Evolutionary conservation across 2,113 vertebrate genomes (phyloP).

Genomic region (Pachyramphus minor): DNA sequence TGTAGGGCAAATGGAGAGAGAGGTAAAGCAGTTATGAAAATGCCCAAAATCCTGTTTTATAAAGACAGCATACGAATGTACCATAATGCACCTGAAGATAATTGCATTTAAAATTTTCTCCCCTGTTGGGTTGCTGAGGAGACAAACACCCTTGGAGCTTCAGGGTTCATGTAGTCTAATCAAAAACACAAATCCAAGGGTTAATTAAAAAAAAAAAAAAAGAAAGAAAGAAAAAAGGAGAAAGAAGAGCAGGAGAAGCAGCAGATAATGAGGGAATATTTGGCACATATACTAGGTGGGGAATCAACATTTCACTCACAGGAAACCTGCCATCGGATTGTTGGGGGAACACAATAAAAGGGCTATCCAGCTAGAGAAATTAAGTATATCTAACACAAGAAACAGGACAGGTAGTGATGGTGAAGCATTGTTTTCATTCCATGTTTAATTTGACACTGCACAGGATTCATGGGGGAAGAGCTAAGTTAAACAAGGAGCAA

Average conservation of each 20-base stretch:
- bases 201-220: neutral
- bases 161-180: neutral
- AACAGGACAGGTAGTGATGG: neutral
- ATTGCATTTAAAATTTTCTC: neutral
- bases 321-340: neutral
- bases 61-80: neutral
- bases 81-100: neutral
- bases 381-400: neutral
- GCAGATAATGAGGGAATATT: neutral
- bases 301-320: neutral
- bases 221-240: too few species aligned
- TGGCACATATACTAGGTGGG: neutral
- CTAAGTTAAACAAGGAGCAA: neutral
- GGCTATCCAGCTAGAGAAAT: neutral
- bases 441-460: neutral
- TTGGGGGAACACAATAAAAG: neutral
- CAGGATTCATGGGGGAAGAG: neutral
- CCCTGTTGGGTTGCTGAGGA: neutral
- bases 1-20: neutral
- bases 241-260: neutral
- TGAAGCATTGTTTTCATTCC: neutral
- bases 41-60: conserved; percentile 3
- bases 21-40: neutral
- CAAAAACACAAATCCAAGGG: neutral
- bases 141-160: conserved; percentile 3